Base-by-base conservation (phyloP, 2,113 vertebrate genomes). In the Rhipidura dahli region DNA sequence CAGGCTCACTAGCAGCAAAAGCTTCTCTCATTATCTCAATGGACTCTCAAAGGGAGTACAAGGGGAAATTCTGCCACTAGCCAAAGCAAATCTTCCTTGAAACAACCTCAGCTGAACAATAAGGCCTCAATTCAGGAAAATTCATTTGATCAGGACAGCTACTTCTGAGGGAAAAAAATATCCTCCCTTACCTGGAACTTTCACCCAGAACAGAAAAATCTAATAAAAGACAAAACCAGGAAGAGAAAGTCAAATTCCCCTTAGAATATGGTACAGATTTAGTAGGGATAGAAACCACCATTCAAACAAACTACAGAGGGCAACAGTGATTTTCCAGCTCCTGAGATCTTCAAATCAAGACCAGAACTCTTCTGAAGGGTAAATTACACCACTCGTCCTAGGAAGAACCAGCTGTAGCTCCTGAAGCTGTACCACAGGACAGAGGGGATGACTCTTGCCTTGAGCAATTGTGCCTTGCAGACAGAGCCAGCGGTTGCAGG, bases 321-420 rank as follows among this genome's bases (percentile, higher is more conserved):
- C 73, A 89, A 56, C 33, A 70, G 60, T 51, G 81, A 61, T 91
- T 93, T 94, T 91, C 73, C 87, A 92, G 83, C 65, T 92, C 69
- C 66, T 68, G 81, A 96, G 91, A 77, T 83, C 93, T 89, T 92
- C 89, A 94, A 92, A 96, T 93, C 51, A 71, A 97, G 96, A 92
- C 72, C 89, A 94, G 94, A 93, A 27, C 51, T 50, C 22, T 83
- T 85, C 73, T n/a, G 33, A 61, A 82, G 87, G 45, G 42, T 49
- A 65, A 45, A 53, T 65, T 15, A 54, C 44, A 75, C 18, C 53
- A 47, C 11, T 72, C 4, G 28, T 49, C 37, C 49, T 27, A 12
- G 57, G 83, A 82, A 77, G 49, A 75, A 49, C 11, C 8, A 50
- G 57, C 59, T 50, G 57, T 24, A 64, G 49, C 65, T 86, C 56